phyloP scores from a whole-genome alignment of 2,113 vertebrate genomes.

The Seriola dumerili region DNA sequence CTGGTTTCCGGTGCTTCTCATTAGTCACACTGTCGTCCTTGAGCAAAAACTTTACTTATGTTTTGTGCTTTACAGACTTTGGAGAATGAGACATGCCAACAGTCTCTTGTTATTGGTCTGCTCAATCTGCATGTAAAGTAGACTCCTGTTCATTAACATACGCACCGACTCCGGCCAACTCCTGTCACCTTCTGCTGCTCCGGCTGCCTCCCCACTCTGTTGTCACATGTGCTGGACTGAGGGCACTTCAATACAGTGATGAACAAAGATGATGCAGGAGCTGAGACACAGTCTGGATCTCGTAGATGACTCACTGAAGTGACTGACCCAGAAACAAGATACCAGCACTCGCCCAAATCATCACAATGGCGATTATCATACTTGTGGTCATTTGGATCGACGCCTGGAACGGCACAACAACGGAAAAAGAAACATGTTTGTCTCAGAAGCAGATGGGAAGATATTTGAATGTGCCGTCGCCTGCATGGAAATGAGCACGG shows the following conservation, averaged over 20 bases:
- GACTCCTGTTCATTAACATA: background rate
- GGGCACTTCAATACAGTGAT: background rate
- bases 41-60: background rate
- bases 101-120: background rate
- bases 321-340: slow-evolving; percentile 49
- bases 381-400: background rate
- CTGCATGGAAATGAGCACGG: background rate
- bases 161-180: slow-evolving; percentile 6
- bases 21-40: background rate
- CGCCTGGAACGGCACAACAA: background rate
- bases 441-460: slow-evolving; percentile 17
- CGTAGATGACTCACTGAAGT: slow-evolving; percentile 34
- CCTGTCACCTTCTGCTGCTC: slow-evolving; percentile 32
- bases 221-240: slow-evolving; percentile 21
- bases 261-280: background rate
- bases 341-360: background rate
- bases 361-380: background rate
- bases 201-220: slow-evolving; percentile 24
- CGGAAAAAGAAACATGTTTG: slow-evolving; percentile 12
- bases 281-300: slow-evolving; percentile 8
- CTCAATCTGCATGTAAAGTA: slow-evolving; percentile 4
- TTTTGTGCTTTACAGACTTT: background rate
- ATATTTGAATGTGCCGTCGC: background rate
- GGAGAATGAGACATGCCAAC: background rate
- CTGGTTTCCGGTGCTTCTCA: background rate